Base-by-base conservation (phyloP, 2,797 vertebrate genomes). In the Xenentodon cancila region DNA sequence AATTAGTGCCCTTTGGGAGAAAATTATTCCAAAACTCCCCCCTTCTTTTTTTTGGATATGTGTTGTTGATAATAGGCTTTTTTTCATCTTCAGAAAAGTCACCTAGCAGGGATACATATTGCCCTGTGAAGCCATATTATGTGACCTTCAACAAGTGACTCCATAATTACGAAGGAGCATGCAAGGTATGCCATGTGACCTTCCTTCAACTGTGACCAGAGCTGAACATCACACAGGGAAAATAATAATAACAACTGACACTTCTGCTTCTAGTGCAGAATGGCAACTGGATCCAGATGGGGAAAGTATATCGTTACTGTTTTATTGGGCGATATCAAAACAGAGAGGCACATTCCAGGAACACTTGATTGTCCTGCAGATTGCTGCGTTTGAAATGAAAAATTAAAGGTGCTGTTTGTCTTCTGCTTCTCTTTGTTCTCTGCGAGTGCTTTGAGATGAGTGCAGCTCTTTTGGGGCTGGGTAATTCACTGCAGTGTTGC, bases 251-350 rank as follows among this genome's bases (percentile, higher is more conserved):
- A 80, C 74, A 89, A 88, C 79, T 81, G 91, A 89, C 88, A 87
- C 57, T 48, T 88, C 80, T 72, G 89, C 80, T 82, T 85, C 87
- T 81, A 82, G 77, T 12, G 47, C 77, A 84, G 81, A 77, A 80
- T 77, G 79, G 84, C 81, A 92, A 93, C 89, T 87, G 69, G 84
- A 91, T 91, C 89, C 91, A 92, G 91, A 93, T 92, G 92, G 84
- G 76, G 74, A 52, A 67, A 85, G 77, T 69, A 59, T 83, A 86
- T 90, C 84, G 81, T 92, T 90, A 90, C 88, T 2, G 49, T 90
- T 92, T 92, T 89, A 92, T 89, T 91, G 82, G 79, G 78, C 84
- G 79, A 89, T 91, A 91, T 92, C 80, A 90, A 91, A 92, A 91
- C 89, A 90, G 73, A 88, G 67, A 71, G 74, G 22, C 64, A 68